Evolutionary conservation across 1,140 invertebrate species (phyloP), one percentile per base, ranked within the genome.

Genomic region (Ceratosolen solmsi): DNA sequence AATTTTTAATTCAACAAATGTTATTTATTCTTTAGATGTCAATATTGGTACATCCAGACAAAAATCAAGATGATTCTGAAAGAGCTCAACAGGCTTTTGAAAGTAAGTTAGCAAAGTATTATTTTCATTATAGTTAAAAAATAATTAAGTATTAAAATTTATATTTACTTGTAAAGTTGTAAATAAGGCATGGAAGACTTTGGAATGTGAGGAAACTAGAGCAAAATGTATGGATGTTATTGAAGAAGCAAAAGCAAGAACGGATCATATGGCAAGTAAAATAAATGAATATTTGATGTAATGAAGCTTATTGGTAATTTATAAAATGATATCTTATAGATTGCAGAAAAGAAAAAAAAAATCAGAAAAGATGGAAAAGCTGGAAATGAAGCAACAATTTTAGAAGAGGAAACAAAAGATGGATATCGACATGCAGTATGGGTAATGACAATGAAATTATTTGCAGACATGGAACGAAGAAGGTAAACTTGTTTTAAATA

Each of bases 371-470:
- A 99, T 89, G 97, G 97, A 63, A 96, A 96, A 90, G 89, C 93
- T 9, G 91, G 92, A 82, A 92, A 93, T 84, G 93, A 93, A 0
- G n/a, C 85, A 8, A 25, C 84, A 22, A 65, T 88, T 36, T 95
- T 99, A 72, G 98, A 98, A 58, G 99, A 99, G 93, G 99, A 99
- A 93, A 96, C 98, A 90, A 95, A 96, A 56, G 94, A 94, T 63
- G 97, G 98, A 90, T 98, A 96, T 87, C 97, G 97, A 92, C 97
- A 98, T 93, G 95, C 98, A 27, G 94, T 99, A 27, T 98, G 98
- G 93, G 97, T 99, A 17, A 96, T 99, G 94, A 99, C 98, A 5
- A 99, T 99, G 96, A 99, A 99, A 94, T 92, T 99, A 46, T 99
- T 99, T 94, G 98, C 98, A 73, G 98, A 99, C 90, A 96, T 99